Evolutionary conservation across 2,797 vertebrate species (phyloP).

Genomic region (Mergus octosetaceus): DNA sequence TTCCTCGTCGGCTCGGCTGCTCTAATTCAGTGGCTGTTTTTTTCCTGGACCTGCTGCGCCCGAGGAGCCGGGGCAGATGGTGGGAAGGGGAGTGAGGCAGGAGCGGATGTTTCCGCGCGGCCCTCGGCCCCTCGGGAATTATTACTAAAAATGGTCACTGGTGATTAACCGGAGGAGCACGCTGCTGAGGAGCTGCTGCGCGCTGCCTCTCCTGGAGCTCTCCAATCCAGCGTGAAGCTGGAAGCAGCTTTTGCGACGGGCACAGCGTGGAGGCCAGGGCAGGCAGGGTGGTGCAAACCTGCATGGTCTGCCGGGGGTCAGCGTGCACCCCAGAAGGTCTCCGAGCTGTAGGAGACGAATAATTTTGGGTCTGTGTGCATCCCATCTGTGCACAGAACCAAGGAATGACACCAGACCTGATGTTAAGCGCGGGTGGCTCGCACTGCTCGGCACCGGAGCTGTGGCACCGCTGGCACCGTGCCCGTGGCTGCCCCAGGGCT

Average conservation of each 20-base stretch:
- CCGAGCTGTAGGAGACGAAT: fast-evolving
- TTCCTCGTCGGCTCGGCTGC: conserved; percentile 27
- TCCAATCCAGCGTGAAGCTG: neutral
- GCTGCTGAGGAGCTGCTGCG: neutral
- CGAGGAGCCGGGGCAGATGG: conserved; percentile 23
- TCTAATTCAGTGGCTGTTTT: conserved; percentile 3
- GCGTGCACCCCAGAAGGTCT: neutral
- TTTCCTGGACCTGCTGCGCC: neutral
- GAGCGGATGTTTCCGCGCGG: conserved; percentile 17
- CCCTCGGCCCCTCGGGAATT: neutral
- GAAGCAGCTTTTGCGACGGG: neutral
- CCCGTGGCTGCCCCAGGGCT: neutral
- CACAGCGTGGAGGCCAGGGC: fast-evolving
- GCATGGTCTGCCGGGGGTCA: fast-evolving
- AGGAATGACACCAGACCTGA: neutral
- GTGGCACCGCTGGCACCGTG: fast-evolving
- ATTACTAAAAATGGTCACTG: conserved; percentile 56
- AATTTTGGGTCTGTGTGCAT: neutral
- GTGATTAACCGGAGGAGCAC: neutral
- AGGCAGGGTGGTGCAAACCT: neutral
- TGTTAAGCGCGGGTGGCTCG: fast-evolving
- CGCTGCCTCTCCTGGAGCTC: neutral
- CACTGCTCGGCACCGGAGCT: fast-evolving
- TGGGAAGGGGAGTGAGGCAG: conserved; percentile 16
- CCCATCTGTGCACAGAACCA: too few species aligned